Percentiles rank a stretch among this genome's conserved stretches.
Conservation (phyloP, 2,113 vertebrate genomes). For the Pseudorasbora parva region DNA sequence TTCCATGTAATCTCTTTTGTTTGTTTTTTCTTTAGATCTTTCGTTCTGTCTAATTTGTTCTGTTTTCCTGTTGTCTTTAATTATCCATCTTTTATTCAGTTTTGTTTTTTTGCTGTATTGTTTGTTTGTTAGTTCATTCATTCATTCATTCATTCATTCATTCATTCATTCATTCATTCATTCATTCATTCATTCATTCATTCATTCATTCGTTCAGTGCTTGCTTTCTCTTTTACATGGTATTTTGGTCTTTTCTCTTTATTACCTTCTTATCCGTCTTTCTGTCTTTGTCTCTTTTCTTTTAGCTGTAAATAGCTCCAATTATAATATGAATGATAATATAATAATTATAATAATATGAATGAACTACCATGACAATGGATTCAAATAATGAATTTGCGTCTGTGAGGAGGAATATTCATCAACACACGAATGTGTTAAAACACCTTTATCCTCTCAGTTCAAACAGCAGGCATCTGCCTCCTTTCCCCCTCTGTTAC, state of each 20-base stretch:
- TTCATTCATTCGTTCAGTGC: background rate
- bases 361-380: background rate
- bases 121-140: background rate
- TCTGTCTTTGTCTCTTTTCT: background rate
- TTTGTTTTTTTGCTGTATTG: background rate
- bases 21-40: background rate
- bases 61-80: background rate
- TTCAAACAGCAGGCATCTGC: background rate
- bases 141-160: background rate
- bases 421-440: constrained; percentile 9
- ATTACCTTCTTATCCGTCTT: background rate
- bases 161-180: background rate
- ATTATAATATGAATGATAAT: constrained; percentile 40
- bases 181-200: background rate
- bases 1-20: background rate
- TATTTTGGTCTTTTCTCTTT: too few relatives aligned
- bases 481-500: constrained; percentile 2
- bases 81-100: background rate
- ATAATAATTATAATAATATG: too few relatives aligned
- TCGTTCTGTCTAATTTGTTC: background rate
- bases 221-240: background rate
- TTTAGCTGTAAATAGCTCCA: constrained; percentile 28
- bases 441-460: background rate
- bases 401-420: constrained; percentile 23
- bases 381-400: constrained; percentile 14